Conservation (phyloP, 1,140 invertebrate species). For the Triops longicaudatus region DNA sequence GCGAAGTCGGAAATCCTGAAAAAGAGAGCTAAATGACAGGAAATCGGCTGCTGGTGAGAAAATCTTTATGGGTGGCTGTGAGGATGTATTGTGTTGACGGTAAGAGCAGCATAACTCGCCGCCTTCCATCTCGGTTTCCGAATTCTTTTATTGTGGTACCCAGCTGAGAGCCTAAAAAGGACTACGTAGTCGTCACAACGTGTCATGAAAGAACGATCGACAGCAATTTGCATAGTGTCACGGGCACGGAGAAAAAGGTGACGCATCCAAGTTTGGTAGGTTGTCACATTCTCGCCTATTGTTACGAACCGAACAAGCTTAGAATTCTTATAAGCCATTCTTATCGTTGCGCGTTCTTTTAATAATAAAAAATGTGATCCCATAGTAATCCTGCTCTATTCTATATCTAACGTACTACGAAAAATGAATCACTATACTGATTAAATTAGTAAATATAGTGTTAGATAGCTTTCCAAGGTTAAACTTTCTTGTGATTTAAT, state of each 20-base stretch:
- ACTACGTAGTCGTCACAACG: not conserved
- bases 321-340: not conserved
- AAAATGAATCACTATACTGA: too few species aligned
- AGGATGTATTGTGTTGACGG: not conserved
- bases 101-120: not conserved
- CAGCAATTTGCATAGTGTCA: conserved; percentile 10
- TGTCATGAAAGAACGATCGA: conserved; percentile 2
- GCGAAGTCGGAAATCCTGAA: not conserved
- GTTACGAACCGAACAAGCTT: not conserved
- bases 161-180: not conserved
- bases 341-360: not conserved
- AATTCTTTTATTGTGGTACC: not conserved
- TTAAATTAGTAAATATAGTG: too few species aligned
- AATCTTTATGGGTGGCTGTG: not conserved
- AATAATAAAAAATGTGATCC: too few species aligned
- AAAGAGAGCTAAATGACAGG: not conserved
- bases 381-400: too few species aligned
- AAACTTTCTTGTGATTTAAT: too few species aligned
- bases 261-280: not conserved
- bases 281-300: not conserved
- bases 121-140: not conserved
- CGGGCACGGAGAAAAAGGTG: not conserved
- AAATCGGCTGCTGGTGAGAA: not conserved
- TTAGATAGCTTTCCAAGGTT: too few species aligned
- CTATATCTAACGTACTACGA: too few species aligned